Conservation (phyloP, 1,140 invertebrate genomes). For the Drosophila tani region DNA sequence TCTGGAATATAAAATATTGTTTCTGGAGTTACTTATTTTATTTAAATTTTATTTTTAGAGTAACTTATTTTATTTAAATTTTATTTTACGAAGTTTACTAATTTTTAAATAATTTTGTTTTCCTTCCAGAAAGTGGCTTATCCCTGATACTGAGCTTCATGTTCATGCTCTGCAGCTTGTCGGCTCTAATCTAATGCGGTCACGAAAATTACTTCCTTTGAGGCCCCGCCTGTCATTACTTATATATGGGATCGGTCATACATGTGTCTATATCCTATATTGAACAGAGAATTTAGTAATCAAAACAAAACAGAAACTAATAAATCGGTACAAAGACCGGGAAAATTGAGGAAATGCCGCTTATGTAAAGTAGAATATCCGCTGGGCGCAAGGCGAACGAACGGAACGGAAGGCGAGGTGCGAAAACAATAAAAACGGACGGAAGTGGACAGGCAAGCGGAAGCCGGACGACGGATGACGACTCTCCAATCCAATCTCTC, state of each 20-base stretch:
- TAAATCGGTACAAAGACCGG: constrained; percentile 57
- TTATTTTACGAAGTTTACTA: not conserved
- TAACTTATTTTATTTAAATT: not conserved
- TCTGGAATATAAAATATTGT: no score
- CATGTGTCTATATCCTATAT: not conserved
- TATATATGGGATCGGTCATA: not conserved
- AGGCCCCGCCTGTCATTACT: not conserved
- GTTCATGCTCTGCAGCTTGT: not conserved
- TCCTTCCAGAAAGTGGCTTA: not conserved
- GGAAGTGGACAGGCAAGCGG: constrained; percentile 60
- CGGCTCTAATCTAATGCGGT: not conserved
- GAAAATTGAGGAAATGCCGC: constrained; percentile 78
- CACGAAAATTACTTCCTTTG: constrained; percentile 3
- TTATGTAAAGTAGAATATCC: constrained; percentile 83
- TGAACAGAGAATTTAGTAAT: constrained; percentile 31
- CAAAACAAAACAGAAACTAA: constrained; percentile 54
- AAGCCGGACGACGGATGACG: constrained; percentile 47
- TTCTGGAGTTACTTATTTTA: no score
- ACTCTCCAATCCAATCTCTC: constrained; percentile 17
- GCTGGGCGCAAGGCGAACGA: constrained; percentile 47
- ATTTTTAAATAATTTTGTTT: no score
- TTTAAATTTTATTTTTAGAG: no score
- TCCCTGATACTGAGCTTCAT: not conserved
- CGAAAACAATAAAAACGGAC: constrained; percentile 78
- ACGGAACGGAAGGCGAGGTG: constrained; percentile 64